A percentile compares a stretch with the other conserved stretches of the same genome.
Evolutionary conservation across 2,113 vertebrate genomes (phyloP).

Genomic region (Cyrtonyx montezumae): DNA sequence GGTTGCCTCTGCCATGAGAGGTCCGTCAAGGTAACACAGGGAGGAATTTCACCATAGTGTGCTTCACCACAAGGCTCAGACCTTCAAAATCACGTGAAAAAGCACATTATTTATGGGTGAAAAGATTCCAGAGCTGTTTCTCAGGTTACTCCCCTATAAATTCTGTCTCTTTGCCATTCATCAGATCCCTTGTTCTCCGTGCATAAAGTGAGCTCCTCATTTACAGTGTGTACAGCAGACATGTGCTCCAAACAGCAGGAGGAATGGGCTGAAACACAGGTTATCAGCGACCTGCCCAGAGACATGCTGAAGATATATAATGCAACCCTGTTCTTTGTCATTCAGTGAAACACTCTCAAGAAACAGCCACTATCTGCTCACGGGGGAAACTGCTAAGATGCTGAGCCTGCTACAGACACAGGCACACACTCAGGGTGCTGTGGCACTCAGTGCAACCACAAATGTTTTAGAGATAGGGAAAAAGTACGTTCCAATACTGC

Average conservation of each 20-base stretch:
- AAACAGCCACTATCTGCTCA: background rate
- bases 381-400: background rate
- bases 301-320: background rate
- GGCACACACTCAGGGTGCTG: background rate
- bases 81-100: background rate
- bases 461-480: background rate
- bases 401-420: background rate
- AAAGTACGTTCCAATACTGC: background rate
- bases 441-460: background rate
- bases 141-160: background rate
- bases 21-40: background rate
- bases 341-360: background rate
- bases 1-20: background rate
- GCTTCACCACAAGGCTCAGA: background rate
- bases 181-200: background rate
- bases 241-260: background rate
- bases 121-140: background rate
- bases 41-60: background rate
- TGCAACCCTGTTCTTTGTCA: background rate
- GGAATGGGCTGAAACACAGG: background rate
- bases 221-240: fast-evolving
- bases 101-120: background rate
- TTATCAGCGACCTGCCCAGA: background rate
- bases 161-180: background rate
- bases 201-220: background rate